These are phyloP conservation scores for Diachrysia chrysitis DNA, from an alignment of 2,888 invertebrate species.

Conservation along the genomic window DNA sequence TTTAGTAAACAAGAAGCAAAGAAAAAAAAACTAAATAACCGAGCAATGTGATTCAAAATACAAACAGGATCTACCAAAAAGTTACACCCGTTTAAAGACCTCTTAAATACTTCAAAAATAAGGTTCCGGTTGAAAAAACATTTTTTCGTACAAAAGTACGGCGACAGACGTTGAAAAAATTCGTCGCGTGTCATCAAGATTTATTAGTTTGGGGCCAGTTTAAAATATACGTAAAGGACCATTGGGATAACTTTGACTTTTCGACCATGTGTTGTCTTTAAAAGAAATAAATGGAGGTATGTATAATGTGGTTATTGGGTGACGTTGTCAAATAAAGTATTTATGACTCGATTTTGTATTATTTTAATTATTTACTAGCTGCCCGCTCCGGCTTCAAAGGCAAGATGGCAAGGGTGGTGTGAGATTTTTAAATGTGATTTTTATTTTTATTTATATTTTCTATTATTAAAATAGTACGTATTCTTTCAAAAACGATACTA, in stretches of 20 bases:
- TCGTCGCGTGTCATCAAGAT: constrained; percentile 56
- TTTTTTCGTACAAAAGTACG: constrained; percentile 41
- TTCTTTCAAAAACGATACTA: too few relatives aligned
- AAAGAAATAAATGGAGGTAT: not conserved
- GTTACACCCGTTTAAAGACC: constrained; percentile 16
- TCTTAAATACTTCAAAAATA: constrained; percentile 44
- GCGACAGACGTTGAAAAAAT: constrained; percentile 48
- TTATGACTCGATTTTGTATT: too few relatives aligned
- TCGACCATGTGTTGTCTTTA: constrained; percentile 36
- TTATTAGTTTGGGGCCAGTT: constrained; percentile 36
- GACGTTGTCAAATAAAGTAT: too few relatives aligned
- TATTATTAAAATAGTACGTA: too few relatives aligned
- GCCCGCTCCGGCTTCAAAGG: too few relatives aligned
- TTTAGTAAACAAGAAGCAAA: not conserved
- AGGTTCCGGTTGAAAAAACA: constrained; percentile 38
- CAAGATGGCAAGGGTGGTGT: too few relatives aligned
- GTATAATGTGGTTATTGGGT: not conserved
- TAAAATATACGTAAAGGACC: constrained; percentile 17
- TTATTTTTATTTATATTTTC: too few relatives aligned
- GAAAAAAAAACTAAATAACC: not conserved
- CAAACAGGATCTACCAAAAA: constrained; percentile 33
- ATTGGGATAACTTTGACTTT: constrained; percentile 25
- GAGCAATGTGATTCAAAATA: not conserved
- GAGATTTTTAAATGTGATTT: too few relatives aligned
- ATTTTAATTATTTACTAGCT: too few relatives aligned